Conservation (phyloP, 1,140 invertebrate species). For the Periplaneta americana region DNA sequence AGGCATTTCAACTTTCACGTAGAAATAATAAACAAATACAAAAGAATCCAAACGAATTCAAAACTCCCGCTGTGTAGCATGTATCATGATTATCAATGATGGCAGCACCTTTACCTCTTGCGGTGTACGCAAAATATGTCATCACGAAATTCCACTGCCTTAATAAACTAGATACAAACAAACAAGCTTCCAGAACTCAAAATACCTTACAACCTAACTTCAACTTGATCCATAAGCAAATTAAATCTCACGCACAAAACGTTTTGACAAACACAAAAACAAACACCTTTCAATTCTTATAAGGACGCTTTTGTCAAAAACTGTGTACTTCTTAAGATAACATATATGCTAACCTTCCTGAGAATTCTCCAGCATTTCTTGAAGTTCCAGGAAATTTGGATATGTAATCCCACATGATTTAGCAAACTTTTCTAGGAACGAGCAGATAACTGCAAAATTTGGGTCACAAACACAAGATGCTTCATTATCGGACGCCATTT, state of each 20-base stretch:
- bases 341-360: conserved; percentile 64
- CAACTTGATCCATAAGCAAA: neutral
- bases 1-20: too few species aligned
- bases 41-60: neutral
- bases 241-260: neutral
- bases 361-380: conserved; percentile 82
- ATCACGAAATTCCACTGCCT: neutral
- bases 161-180: neutral
- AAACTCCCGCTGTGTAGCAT: neutral
- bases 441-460: conserved; percentile 93
- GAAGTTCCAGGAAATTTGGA: conserved; percentile 73
- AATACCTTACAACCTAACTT: neutral
- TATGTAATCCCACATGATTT: conserved; percentile 68
- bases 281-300: neutral
- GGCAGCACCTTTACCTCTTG: neutral
- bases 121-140: neutral
- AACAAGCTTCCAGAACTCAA: neutral
- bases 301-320: neutral
- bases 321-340: neutral
- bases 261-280: neutral
- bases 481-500: conserved; percentile 81
- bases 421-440: conserved; percentile 85
- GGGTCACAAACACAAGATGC: conserved; percentile 86
- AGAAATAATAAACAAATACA: too few species aligned
- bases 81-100: neutral